Evolutionary conservation across 2,888 invertebrate species (phyloP).

Genomic region (Linyphia triangularis): DNA sequence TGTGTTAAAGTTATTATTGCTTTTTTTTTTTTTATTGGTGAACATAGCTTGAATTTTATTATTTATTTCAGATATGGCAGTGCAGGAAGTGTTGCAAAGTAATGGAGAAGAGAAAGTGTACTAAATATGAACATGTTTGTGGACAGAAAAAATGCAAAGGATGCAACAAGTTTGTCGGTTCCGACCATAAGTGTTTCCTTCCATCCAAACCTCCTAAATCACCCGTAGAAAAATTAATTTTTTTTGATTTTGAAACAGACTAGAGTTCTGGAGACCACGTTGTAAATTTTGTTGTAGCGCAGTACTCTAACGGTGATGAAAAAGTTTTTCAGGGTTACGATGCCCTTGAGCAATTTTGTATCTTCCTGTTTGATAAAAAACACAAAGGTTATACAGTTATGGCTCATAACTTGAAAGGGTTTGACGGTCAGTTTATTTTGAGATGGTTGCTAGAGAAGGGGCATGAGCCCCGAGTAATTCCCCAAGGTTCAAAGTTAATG

Average conservation of each 20-base stretch:
- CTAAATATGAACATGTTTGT: background rate
- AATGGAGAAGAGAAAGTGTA: background rate
- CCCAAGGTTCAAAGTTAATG: conserved; percentile 22
- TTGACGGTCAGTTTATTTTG: conserved; percentile 24
- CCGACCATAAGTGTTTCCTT: background rate
- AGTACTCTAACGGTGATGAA: conserved; percentile 14
- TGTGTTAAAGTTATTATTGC: too few relatives aligned
- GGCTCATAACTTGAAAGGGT: conserved; percentile 48
- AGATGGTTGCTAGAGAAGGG: conserved; percentile 1
- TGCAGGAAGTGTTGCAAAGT: conserved; percentile 15
- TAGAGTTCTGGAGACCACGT: background rate
- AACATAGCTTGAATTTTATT: too few relatives aligned
- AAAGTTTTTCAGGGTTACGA: conserved; percentile 15
- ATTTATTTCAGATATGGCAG: conserved; percentile 19
- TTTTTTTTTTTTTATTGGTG: too few relatives aligned
- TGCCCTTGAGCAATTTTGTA: conserved; percentile 5
- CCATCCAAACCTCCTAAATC: background rate
- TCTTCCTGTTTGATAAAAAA: background rate
- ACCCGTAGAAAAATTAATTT: background rate
- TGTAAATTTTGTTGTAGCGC: conserved; percentile 24
- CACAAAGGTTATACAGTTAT: conserved; percentile 22
- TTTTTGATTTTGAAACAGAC: conserved; percentile 30
- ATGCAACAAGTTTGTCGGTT: background rate
- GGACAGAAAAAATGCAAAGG: background rate
- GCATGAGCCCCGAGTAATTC: background rate